Evolutionary conservation across 1,140 invertebrate species (phyloP), one percentile per base, ranked within the genome.

Genomic region (Batillaria attramentaria): DNA sequence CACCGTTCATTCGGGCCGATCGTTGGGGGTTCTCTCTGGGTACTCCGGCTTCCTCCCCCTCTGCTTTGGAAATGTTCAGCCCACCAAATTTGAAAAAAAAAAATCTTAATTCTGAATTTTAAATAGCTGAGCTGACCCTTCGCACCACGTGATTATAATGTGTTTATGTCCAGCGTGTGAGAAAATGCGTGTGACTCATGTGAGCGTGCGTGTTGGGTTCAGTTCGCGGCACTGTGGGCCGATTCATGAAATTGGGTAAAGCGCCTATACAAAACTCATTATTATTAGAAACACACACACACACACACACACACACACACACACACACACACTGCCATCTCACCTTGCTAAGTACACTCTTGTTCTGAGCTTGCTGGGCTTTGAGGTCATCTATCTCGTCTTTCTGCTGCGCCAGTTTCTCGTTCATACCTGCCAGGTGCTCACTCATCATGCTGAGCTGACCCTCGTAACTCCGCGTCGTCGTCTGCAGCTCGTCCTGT

Each of bases 391-490:
- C 91, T 75, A 92, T 92, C 87, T 95, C 93, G 90, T 97, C 95
- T 83, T 94, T 94, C 89, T 96, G 95, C 73, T 91, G 89, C 46
- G 95, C 93, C 37, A 98, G 92, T 91, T 96, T 96, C 83, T 97
- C 96, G 90, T 97, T 98, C 92, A 98, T 94, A 79, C 94, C 95
- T 31, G 96, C 97, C 82, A 98, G 93, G 92, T 98, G 96, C 90
- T 98, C 97, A 77, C 95, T 97, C 92, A 98, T 95, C 57, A 96
- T 95, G 82, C 94, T 95, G 65, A 98, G 93, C 90, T 98, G 97
- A 73, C 94, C 92, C 90, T 97, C 96, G 88, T 98, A 98, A 91
- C 96, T 97, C 79, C 94, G 92, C 35, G 94, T 94, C 3, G 95
- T 96, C 2, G 94, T 94, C 72, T 93, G 90, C 69, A 92, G 87